Conservation (phyloP, 1,140 invertebrate species). For the Coelopa frigida region DNA sequence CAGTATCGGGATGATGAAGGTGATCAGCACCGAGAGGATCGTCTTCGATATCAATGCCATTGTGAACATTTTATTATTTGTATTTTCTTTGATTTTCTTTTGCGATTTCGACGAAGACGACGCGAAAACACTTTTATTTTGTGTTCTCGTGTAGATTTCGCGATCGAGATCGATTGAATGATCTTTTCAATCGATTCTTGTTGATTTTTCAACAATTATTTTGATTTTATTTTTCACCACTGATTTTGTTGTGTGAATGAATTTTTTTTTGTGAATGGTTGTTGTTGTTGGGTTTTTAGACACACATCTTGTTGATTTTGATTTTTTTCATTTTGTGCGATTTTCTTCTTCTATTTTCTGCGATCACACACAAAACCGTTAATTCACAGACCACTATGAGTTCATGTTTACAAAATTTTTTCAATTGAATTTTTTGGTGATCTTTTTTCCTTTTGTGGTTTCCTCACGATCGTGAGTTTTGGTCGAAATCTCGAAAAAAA, state of each 20-base stretch:
- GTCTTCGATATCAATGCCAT: constrained; percentile 16
- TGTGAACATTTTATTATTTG: constrained; percentile 7
- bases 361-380: neutral
- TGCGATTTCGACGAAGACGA: too few relatives aligned
- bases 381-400: too few relatives aligned
- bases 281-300: neutral
- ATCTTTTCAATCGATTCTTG: too few relatives aligned
- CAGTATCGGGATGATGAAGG: constrained; percentile 59
- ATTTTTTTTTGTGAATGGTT: neutral
- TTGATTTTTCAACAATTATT: too few relatives aligned
- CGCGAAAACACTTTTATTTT: too few relatives aligned
- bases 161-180: too few relatives aligned
- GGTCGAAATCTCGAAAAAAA: too few relatives aligned
- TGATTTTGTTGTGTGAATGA: too few relatives aligned
- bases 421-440: constrained; percentile 2
- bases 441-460: neutral
- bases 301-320: neutral
- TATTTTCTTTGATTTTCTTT: too few relatives aligned
- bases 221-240: too few relatives aligned
- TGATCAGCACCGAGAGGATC: constrained; percentile 49
- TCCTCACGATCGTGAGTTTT: neutral
- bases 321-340: constrained; percentile 6
- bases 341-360: constrained; percentile 3
- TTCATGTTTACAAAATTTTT: constrained; percentile 12
- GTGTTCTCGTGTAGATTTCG: too few relatives aligned